Evolutionary conservation across 2,797 vertebrate genomes (phyloP).

Genomic region (Huso huso): DNA sequence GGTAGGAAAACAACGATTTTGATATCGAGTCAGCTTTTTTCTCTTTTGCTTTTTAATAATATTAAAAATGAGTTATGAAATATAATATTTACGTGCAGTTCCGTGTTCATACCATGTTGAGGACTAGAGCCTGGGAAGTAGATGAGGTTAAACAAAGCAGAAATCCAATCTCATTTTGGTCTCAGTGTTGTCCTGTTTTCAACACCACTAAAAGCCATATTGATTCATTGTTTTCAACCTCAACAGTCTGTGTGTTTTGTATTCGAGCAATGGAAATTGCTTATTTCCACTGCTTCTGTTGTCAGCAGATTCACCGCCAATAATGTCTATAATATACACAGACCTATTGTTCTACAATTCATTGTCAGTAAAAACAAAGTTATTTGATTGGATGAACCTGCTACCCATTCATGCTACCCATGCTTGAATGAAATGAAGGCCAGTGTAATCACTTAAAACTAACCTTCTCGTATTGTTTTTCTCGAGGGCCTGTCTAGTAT

Average conservation of each 20-base stretch:
- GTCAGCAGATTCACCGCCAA: too few relatives aligned
- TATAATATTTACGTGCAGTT: too few relatives aligned
- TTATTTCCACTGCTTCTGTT: constrained; percentile 1
- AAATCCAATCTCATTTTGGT: not conserved
- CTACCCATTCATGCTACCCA: not conserved
- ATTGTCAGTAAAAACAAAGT: not conserved
- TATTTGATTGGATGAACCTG: not conserved
- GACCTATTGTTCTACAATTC: constrained; percentile 2
- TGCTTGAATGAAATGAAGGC: not conserved
- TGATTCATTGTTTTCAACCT: not conserved
- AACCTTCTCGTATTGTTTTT: too few relatives aligned
- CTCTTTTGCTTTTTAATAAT: too few relatives aligned
- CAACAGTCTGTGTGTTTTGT: not conserved
- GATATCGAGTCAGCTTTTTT: too few relatives aligned
- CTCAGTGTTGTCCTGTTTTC: not conserved
- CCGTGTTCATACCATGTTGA: too few relatives aligned
- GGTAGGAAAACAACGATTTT: too few relatives aligned
- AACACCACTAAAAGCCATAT: not conserved
- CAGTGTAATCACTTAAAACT: too few relatives aligned
- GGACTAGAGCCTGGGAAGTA: too few relatives aligned
- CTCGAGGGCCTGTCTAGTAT: too few relatives aligned
- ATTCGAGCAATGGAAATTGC: not conserved
- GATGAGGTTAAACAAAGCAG: too few relatives aligned
- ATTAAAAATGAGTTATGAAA: too few relatives aligned
- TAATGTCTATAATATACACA: not conserved